Evolutionary conservation across 2,797 vertebrate species (phyloP).

Genomic region (Rhynchonycteris naso): DNA sequence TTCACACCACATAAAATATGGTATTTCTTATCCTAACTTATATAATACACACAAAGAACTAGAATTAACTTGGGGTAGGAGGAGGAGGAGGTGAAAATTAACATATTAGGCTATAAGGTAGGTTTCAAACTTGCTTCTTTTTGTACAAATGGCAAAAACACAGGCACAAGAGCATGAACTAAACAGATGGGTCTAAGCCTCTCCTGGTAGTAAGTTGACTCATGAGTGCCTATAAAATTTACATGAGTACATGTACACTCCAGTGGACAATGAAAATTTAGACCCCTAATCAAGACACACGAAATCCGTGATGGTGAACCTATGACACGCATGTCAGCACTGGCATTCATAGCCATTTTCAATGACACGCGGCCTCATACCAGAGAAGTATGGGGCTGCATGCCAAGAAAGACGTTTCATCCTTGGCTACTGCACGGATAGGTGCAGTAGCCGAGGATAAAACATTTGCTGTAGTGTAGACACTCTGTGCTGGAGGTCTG

Average conservation of each 20-base stretch:
- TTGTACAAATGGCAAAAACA: background rate
- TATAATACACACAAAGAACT: background rate
- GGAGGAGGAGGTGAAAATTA: too few relatives aligned
- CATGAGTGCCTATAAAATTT: background rate
- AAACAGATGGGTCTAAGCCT: too few relatives aligned
- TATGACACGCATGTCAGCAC: too few relatives aligned
- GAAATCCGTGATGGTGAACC: too few relatives aligned
- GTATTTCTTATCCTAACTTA: background rate
- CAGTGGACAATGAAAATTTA: background rate
- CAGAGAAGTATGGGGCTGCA: too few relatives aligned
- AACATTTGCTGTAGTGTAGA: too few relatives aligned
- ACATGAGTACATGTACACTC: background rate
- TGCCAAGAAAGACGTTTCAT: too few relatives aligned
- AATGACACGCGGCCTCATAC: too few relatives aligned
- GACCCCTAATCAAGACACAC: background rate
- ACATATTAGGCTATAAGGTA: background rate
- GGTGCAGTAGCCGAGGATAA: too few relatives aligned
- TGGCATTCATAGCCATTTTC: too few relatives aligned
- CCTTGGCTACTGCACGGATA: too few relatives aligned
- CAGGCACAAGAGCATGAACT: background rate
- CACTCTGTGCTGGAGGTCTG: too few relatives aligned
- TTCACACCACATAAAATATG: background rate
- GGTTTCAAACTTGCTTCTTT: background rate
- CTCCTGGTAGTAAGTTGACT: background rate
- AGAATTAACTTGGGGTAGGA: background rate